Conservation (phyloP, 2,888 invertebrate genomes). For the Dexiosoma caninum region DNA sequence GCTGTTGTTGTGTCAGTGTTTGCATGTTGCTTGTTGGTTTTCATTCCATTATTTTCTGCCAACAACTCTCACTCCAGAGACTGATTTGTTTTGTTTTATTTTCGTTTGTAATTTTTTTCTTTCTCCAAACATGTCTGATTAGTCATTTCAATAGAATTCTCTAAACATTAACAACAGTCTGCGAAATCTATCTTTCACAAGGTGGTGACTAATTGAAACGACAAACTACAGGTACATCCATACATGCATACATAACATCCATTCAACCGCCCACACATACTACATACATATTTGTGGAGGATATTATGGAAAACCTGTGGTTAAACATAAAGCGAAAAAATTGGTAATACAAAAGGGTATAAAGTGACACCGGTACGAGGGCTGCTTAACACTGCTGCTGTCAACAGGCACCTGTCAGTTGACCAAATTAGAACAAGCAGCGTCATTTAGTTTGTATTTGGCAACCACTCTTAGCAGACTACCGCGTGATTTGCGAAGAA, state of each 20-base stretch:
- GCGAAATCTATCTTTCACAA: slow-evolving; percentile 15
- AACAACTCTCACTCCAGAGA: slow-evolving; percentile 32
- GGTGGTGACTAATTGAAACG: slow-evolving; percentile 56
- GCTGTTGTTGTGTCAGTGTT: no score
- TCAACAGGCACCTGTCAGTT: no score
- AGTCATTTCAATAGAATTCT: slow-evolving; percentile 56
- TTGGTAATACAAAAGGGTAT: not conserved
- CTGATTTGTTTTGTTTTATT: not conserved
- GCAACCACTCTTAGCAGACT: no score
- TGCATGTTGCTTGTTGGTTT: slow-evolving; percentile 18
- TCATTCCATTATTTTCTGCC: slow-evolving; percentile 26
- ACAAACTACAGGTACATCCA: slow-evolving; percentile 10
- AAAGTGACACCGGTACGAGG: slow-evolving; percentile 9
- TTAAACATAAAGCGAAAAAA: slow-evolving; percentile 12
- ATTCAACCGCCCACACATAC: not conserved
- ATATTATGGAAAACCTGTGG: slow-evolving; percentile 26
- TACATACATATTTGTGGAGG: slow-evolving; percentile 7
- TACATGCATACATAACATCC: no score
- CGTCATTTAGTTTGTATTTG: no score
- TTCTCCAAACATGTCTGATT: slow-evolving; percentile 55
- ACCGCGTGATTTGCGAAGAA: no score
- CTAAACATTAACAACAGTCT: slow-evolving; percentile 29
- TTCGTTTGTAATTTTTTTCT: slow-evolving; percentile 16
- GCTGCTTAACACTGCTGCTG: no score
- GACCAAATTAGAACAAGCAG: no score